Evolutionary conservation across 2,113 vertebrate genomes (phyloP), one percentile per base, ranked within the genome.

Genomic region (Benitochromis conjunctus): DNA sequence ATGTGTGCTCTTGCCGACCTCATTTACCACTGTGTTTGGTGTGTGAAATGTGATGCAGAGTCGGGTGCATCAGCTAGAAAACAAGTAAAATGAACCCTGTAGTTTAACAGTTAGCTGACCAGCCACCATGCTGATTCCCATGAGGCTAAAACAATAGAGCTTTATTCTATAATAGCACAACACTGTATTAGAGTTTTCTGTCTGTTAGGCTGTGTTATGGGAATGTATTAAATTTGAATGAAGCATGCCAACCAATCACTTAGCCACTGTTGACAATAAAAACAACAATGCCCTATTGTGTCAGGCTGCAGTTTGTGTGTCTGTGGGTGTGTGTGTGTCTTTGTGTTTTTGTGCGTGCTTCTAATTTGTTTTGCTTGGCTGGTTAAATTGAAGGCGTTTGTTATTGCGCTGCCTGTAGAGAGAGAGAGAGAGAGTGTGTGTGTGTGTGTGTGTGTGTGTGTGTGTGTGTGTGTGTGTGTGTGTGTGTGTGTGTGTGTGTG

Each of bases 301-400:
- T 91, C 87, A 34, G 77, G 81, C 60, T 19, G 84, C 64, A 81
- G 76, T 87, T 55, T 64, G 16, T 56, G 88, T 77, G 89, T 48
- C 81, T 77, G 3, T 69, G 84, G 66, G 89, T 80, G 85, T 79
- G 21, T 60, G 12, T 53, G 89, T 54, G 86, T 80, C 2, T 74
- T 81, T 83, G 86, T 92, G 89, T 90, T 58, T 92, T 86, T 87
- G 92, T 76, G 85, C 62, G 58, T 79, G 81, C 92, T 82, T 93
- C 91, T 84, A 94, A 93, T 96, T 96, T 84, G 95, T 96, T 96
- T 96, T 96, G 96, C 88, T 96, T 89, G 91, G 95, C 89, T 95
- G 96, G 95, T 96, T 96, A 96, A 96, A 97, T 96, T 92, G 96
- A 95, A 94, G 91, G 87, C 95, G 89, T 96, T 97, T 97, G 96